Evolutionary conservation across 2,888 invertebrate species (phyloP).

Genomic region (Saturnia japonica): DNA sequence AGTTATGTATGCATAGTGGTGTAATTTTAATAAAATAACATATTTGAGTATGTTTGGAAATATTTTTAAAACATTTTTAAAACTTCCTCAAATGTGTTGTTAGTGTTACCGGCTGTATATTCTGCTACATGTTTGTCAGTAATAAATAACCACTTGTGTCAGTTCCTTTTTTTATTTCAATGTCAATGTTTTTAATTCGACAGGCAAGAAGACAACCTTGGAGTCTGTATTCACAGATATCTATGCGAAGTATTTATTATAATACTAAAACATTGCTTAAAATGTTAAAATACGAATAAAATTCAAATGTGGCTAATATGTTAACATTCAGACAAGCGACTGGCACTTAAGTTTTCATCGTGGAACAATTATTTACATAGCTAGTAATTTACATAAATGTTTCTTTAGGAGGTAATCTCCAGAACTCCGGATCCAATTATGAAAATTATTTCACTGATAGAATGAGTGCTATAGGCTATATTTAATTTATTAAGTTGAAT

Average conservation of each 20-base stretch:
- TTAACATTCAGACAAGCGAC: not conserved
- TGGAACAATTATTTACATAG: not conserved
- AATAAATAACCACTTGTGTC: not conserved
- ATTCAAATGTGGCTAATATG: not conserved
- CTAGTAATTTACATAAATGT: not conserved
- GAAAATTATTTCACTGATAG: no score
- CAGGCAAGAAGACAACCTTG: not conserved
- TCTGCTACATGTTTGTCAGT: no score
- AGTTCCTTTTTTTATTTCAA: not conserved
- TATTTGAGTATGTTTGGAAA: no score
- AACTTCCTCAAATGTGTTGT: no score
- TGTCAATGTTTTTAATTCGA: not conserved
- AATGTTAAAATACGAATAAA: slow-evolving; percentile 3
- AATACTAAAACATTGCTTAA: not conserved
- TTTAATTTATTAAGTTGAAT: no score
- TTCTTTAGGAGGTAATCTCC: no score
- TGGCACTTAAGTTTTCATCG: not conserved
- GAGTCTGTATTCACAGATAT: not conserved
- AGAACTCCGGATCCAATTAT: no score
- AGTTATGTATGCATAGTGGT: no score
- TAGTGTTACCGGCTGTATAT: no score
- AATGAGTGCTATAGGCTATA: no score
- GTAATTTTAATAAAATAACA: no score
- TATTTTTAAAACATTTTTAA: no score
- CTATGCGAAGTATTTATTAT: not conserved